phyloP scores from a whole-genome alignment of 1,140 invertebrate genomes.

The Drosophila tani region DNA sequence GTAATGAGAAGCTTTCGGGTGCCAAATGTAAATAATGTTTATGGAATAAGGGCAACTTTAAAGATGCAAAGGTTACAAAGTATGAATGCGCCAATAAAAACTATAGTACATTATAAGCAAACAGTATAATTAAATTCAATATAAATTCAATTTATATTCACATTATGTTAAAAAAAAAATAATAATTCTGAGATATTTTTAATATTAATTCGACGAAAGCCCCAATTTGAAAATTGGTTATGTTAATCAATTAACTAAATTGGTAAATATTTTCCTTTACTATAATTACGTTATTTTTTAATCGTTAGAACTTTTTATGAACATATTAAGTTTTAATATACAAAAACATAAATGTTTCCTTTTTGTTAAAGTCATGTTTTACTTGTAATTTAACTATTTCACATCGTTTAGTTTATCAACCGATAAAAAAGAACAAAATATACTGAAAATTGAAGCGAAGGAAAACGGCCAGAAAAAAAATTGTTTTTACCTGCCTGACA shows the following conservation, averaged over 20 bases:
- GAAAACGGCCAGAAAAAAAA: conserved; percentile 30
- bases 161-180: background rate
- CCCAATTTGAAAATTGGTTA: no score
- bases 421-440: background rate
- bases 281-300: background rate
- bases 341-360: background rate
- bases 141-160: conserved; percentile 23
- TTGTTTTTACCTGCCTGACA: conserved; percentile 32
- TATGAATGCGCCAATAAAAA: conserved; percentile 5
- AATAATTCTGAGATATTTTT: background rate
- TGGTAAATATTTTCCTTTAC: background rate
- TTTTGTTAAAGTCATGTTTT: conserved; percentile 12
- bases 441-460: conserved; percentile 8
- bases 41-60: conserved; percentile 3
- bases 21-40: conserved; percentile 33
- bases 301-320: no score
- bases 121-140: background rate
- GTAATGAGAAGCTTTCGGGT: conserved; percentile 31
- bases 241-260: background rate
- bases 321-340: background rate
- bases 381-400: conserved; percentile 21
- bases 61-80: conserved; percentile 4
- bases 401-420: conserved; percentile 20
- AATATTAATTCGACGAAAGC: background rate
- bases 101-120: background rate